A percentile compares a stretch with the other conserved stretches of the same genome.
Evolutionary conservation across 2,113 vertebrate genomes (phyloP).

Genomic region (Catharus fuscescens): DNA sequence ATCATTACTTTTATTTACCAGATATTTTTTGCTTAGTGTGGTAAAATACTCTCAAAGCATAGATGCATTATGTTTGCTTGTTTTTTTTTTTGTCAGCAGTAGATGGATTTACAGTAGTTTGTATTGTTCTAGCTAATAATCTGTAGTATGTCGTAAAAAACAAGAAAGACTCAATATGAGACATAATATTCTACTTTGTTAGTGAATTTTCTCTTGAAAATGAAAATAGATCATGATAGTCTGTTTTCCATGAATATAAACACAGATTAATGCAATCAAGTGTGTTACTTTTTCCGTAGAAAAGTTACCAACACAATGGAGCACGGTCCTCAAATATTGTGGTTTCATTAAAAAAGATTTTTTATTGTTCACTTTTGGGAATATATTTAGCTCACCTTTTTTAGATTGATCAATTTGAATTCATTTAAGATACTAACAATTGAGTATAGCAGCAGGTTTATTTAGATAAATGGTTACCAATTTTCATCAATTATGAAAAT

Average conservation of each 20-base stretch:
- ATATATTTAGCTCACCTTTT: conserved; percentile 13
- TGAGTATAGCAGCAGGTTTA: conserved; percentile 11
- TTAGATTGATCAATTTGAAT: conserved; percentile 23
- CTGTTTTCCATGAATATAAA: conserved; percentile 19
- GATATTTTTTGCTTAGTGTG: neutral
- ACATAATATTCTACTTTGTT: neutral
- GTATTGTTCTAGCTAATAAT: neutral
- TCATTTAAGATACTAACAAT: neutral
- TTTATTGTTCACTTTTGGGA: neutral
- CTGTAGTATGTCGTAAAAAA: neutral
- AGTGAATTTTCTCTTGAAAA: conserved; percentile 13
- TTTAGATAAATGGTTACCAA: conserved; percentile 35
- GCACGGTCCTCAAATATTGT: neutral
- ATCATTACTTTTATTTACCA: neutral
- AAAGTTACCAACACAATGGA: neutral
- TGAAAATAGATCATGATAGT: neutral
- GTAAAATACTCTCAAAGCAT: neutral
- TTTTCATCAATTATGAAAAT: conserved; percentile 36
- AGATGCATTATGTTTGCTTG: neutral
- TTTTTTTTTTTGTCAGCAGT: neutral
- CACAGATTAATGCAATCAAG: conserved; percentile 35
- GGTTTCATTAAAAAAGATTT: neutral
- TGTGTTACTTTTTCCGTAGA: neutral
- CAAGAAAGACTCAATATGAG: neutral
- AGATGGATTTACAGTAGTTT: neutral